phyloP scores from a whole-genome alignment of 2,888 invertebrate genomes.

The Tridacna gigas region DNA sequence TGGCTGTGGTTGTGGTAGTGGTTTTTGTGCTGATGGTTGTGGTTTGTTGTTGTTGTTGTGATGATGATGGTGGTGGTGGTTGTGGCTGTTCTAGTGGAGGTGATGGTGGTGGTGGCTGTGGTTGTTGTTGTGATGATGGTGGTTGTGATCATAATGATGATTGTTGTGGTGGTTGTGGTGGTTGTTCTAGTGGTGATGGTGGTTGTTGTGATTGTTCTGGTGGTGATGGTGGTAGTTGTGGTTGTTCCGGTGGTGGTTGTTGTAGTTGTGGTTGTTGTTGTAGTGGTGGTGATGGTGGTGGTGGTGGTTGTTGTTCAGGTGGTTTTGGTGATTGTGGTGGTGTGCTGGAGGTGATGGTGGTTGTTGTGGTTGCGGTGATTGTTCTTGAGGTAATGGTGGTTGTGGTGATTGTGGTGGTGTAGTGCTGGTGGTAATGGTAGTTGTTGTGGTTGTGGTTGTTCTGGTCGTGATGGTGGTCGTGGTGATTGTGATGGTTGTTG shows the following conservation, averaged over 20 bases:
- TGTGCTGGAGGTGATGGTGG: constrained; percentile 10
- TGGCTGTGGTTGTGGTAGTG: not conserved
- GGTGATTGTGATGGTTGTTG: too few relatives aligned
- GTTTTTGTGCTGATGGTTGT: not conserved
- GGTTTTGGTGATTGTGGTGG: not conserved
- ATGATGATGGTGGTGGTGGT: not conserved
- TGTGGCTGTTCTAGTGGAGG: not conserved
- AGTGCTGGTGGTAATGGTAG: too few relatives aligned
- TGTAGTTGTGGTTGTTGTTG: not conserved
- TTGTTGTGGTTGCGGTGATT: constrained; percentile 1
- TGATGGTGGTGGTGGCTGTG: not conserved
- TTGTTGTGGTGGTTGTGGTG: not conserved
- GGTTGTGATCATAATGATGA: not conserved
- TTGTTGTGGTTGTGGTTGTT: too few relatives aligned
- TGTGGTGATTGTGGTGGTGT: too few relatives aligned
- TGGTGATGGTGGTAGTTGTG: not conserved
- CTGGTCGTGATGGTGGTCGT: too few relatives aligned
- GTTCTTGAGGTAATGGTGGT: too few relatives aligned
- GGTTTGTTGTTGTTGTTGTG: constrained; percentile 1
- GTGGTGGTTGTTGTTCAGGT: not conserved
- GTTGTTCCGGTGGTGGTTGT: not conserved
- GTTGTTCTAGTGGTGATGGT: constrained; percentile 3
- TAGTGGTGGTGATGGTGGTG: not conserved
- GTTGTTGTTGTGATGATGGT: not conserved
- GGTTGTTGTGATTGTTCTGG: not conserved